These are phyloP conservation scores for Anguilla pacifica DNA, from an alignment of 2,797 vertebrate species.

Conservation along the genomic window DNA sequence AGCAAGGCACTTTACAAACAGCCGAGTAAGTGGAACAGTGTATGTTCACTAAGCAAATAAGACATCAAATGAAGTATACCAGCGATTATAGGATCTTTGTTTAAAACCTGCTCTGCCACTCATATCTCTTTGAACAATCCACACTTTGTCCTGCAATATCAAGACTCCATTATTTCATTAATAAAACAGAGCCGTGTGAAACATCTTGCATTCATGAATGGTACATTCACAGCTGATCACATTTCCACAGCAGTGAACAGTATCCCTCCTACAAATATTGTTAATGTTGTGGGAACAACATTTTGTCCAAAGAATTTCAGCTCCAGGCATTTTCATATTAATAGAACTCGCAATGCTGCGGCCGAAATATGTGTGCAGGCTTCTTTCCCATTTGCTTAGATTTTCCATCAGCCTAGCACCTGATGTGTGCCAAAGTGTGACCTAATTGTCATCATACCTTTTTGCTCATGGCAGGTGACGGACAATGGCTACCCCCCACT, in stretches of 20 bases:
- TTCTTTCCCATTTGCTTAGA: background rate
- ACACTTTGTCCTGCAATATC: background rate
- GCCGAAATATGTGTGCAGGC: background rate
- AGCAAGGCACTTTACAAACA: background rate
- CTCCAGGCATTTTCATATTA: background rate
- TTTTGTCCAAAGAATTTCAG: background rate
- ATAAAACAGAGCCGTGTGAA: background rate
- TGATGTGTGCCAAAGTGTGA: background rate
- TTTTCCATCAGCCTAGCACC: background rate
- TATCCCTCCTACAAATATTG: background rate
- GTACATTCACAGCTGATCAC: background rate
- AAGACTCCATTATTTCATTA: background rate
- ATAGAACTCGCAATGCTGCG: background rate
- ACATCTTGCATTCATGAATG: background rate
- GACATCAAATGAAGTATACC: background rate
- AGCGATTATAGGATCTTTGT: background rate
- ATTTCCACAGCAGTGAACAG: background rate
- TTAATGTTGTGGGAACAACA: background rate
- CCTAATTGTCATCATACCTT: background rate
- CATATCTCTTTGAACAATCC: background rate
- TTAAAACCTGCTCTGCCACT: background rate
- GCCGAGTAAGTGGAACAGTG: background rate
- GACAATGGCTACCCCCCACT: slow-evolving; percentile 89
- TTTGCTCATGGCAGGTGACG: slow-evolving; percentile 73
- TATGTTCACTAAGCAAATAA: background rate